Evolutionary conservation across 2,113 vertebrate species (phyloP).

Genomic region (Siniperca chuatsi): DNA sequence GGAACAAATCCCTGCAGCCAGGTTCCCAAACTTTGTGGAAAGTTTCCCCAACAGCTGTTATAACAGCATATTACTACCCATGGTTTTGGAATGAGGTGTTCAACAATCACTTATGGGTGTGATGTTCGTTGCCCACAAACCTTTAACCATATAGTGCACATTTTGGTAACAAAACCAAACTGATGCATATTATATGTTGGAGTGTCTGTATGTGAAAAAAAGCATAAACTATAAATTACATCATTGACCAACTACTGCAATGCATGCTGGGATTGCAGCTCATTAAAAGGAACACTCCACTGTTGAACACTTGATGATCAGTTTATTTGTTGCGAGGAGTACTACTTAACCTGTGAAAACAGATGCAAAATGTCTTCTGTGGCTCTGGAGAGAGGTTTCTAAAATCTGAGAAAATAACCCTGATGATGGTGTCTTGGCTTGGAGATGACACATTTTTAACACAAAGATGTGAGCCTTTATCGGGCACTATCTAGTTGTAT

Average conservation of each 20-base stretch:
- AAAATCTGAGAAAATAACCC: neutral
- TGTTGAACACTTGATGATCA: neutral
- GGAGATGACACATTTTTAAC: neutral
- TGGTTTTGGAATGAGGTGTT: neutral
- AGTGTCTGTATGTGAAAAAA: neutral
- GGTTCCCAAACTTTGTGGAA: neutral
- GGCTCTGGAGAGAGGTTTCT: no score
- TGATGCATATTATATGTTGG: neutral
- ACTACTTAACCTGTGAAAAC: neutral
- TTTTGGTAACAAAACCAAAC: neutral
- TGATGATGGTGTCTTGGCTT: neutral
- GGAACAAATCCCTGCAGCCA: neutral
- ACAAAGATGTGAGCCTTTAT: neutral
- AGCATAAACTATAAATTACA: neutral
- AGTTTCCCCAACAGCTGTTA: slow-evolving; percentile 13
- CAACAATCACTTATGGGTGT: neutral
- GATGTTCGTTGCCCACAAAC: neutral
- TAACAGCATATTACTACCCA: neutral
- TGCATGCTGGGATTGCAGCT: neutral
- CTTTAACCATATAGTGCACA: neutral
- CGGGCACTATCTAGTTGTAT: no score
- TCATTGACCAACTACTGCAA: neutral
- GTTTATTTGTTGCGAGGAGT: neutral
- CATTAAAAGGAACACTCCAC: no score
- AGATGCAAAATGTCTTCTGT: neutral